Evolutionary conservation across 2,797 vertebrate species (phyloP), one percentile per base, ranked within the genome.

Genomic region (Malacoctenus gilli): DNA sequence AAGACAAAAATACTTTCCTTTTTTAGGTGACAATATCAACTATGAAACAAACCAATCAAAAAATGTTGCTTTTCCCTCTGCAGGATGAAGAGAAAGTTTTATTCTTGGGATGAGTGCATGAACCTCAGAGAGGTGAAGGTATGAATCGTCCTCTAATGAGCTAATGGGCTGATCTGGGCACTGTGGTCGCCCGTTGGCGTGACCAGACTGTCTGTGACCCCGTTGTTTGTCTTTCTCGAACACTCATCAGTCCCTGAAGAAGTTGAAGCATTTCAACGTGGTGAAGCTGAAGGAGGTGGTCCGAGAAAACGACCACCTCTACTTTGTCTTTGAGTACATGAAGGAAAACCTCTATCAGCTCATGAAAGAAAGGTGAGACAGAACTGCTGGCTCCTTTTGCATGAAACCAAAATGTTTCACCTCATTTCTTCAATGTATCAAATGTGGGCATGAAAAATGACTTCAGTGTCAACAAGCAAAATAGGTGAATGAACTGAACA

Each of bases 1-100:
- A n/a, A n/a, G n/a, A n/a, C n/a, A n/a, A n/a, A n/a, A n/a, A n/a
- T n/a, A n/a, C n/a, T n/a, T n/a, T n/a, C n/a, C n/a, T n/a, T n/a
- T n/a, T n/a, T n/a, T n/a, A n/a, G n/a, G n/a, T n/a, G n/a, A n/a
- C n/a, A n/a, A n/a, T n/a, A n/a, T n/a, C n/a, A n/a, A n/a, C n/a
- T n/a, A n/a, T n/a, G n/a, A n/a, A n/a, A n/a, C n/a, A n/a, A n/a
- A n/a, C n/a, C n/a, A n/a, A n/a, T n/a, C n/a, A n/a, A n/a, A n/a
- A n/a, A n/a, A n/a, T 12, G 7, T 32, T 32, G 13, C n/a, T 38
- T 37, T 35, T 28, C 8, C 4, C 5, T 5, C 37, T 49, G 62
- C 81, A 98, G 95, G 83, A 97, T 98, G 95, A 98, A 98, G 89
- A 94, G 94, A 32, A 98, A 97, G 71, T 98, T 98, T 87, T 96